These are phyloP conservation scores for Noctua pronuba DNA, from an alignment of 2,888 invertebrate genomes.

Conservation along the genomic window DNA sequence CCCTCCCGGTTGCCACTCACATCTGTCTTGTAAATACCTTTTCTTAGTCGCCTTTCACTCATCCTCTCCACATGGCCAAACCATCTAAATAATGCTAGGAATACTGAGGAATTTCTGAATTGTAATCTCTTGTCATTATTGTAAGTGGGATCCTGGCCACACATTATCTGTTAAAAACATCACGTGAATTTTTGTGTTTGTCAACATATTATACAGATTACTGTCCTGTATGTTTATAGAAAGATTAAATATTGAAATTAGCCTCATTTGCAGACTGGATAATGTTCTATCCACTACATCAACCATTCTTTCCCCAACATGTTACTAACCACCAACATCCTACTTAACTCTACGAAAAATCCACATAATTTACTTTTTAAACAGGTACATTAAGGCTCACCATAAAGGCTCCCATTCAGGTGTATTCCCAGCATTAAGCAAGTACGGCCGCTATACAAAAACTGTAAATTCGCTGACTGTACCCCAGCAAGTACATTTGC, in stretches of 20 bases:
- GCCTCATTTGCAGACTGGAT: neutral
- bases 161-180: neutral
- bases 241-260: too few relatives aligned
- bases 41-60: too few relatives aligned
- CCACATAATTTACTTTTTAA: conserved; percentile 36
- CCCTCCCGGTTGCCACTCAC: too few relatives aligned
- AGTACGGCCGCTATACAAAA: conserved; percentile 61
- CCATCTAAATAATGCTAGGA: neutral
- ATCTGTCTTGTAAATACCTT: too few relatives aligned
- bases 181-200: neutral
- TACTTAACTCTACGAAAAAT: conserved; percentile 1
- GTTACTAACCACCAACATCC: neutral
- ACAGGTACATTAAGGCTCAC: conserved; percentile 30
- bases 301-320: neutral
- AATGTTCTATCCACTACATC: neutral
- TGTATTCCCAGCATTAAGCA: conserved; percentile 42
- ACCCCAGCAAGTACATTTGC: conserved; percentile 68
- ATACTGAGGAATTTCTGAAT: neutral
- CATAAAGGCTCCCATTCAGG: conserved; percentile 53
- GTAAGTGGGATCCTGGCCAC: neutral
- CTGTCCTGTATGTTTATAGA: neutral
- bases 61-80: too few relatives aligned
- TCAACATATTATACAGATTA: neutral
- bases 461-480: conserved; percentile 66
- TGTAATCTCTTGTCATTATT: neutral